Conservation (phyloP, 2,797 vertebrate species). For the Thunnus albacares region DNA sequence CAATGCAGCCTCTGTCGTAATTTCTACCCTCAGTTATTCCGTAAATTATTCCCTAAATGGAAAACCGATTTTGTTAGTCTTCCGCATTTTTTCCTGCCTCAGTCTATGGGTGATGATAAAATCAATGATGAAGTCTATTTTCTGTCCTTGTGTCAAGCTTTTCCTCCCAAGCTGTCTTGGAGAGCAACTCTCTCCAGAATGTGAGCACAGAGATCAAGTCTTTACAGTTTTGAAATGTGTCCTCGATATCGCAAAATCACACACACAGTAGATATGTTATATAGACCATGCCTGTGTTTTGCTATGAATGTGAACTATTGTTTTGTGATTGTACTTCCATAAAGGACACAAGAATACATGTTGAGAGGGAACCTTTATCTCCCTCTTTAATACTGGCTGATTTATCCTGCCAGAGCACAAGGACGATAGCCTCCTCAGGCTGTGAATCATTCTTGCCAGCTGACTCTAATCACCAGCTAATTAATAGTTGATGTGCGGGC, state of each 20-base stretch:
- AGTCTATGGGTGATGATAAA: conserved; percentile 33
- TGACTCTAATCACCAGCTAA: conserved; percentile 93
- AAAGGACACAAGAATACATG: conserved; percentile 13
- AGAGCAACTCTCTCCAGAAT: conserved; percentile 8
- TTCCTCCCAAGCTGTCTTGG: background rate
- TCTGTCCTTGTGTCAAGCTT: conserved; percentile 34
- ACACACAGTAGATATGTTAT: background rate
- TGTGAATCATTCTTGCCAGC: conserved; percentile 90
- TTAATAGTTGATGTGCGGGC: conserved; percentile 91
- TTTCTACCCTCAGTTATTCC: conserved; percentile 11
- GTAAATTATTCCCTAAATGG: too few relatives aligned
- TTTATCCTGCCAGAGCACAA: conserved; percentile 85
- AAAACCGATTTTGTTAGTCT: background rate
- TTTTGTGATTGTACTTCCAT: conserved; percentile 19
- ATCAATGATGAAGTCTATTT: conserved; percentile 38
- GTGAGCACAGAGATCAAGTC: background rate
- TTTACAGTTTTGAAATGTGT: conserved; percentile 6
- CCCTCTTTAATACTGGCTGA: conserved; percentile 64
- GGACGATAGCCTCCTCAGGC: conserved; percentile 87
- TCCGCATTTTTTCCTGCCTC: conserved; percentile 21
- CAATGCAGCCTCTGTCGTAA: conserved; percentile 11
- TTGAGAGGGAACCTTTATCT: conserved; percentile 31
- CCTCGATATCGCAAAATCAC: background rate
- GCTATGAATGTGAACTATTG: background rate
- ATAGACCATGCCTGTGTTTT: background rate